A percentile compares a stretch with the other conserved stretches of the same genome.
phyloP scores from a whole-genome alignment of 2,113 vertebrate species.

The Dermatemys mawii region DNA sequence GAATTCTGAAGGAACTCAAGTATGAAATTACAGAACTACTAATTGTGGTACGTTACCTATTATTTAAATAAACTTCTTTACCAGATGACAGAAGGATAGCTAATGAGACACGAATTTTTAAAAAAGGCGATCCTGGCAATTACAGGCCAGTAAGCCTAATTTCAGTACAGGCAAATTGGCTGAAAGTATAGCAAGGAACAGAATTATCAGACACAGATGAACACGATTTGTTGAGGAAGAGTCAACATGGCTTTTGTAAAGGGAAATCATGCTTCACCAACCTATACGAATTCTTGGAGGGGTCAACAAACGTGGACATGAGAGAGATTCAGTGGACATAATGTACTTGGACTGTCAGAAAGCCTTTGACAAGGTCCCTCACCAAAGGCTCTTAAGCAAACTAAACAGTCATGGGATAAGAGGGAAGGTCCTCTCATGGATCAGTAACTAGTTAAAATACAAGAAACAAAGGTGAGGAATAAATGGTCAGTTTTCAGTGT shows the following conservation, averaged over 20 bases:
- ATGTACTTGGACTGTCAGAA: background rate
- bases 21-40: no score
- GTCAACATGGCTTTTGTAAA: no score
- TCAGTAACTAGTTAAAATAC: background rate
- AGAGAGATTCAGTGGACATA: background rate
- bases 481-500: background rate
- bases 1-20: background rate
- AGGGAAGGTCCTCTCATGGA: background rate
- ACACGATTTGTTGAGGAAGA: no score
- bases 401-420: background rate
- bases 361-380: no score
- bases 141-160: background rate
- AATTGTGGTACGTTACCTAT: background rate
- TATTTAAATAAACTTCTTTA: background rate
- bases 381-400: background rate
- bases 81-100: background rate
- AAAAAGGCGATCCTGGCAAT: background rate
- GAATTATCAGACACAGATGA: no score
- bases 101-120: background rate
- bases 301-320: background rate
- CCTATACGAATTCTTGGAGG: background rate
- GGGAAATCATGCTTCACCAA: background rate
- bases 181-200: no score
- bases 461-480: background rate
- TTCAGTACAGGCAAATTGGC: background rate